These are phyloP conservation scores for Chionodraco myersi DNA, from an alignment of 2,113 vertebrate species.

Conservation along the genomic window DNA sequence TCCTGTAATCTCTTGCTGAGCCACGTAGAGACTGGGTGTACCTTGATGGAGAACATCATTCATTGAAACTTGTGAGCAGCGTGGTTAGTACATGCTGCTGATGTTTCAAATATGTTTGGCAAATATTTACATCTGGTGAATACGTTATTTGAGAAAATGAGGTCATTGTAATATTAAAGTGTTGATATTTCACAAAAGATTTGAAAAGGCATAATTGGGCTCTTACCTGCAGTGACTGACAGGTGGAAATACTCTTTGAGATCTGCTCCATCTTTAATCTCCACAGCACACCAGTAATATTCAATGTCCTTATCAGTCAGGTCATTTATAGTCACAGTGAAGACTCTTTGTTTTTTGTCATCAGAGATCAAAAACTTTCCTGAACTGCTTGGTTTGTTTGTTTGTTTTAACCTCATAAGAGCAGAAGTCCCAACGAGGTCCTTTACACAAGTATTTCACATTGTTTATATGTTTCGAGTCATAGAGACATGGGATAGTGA, in stretches of 20 bases:
- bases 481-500: slow-evolving; percentile 67
- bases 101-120: no score
- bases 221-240: not conserved
- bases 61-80: no score
- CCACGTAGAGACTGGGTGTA: slow-evolving; percentile 10
- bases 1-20: slow-evolving; percentile 8
- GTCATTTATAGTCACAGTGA: slow-evolving; percentile 53
- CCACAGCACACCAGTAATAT: slow-evolving; percentile 58
- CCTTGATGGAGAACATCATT: slow-evolving; percentile 8
- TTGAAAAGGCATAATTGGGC: no score
- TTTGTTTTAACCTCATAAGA: slow-evolving; percentile 16
- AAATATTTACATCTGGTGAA: no score
- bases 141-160: no score
- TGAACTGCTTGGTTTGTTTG: not conserved
- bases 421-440: fast-evolving
- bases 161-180: no score
- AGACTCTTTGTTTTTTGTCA: slow-evolving; percentile 23
- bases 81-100: no score
- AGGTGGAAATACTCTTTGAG: not conserved
- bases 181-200: no score
- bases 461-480: not conserved
- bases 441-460: slow-evolving; percentile 64
- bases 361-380: slow-evolving; percentile 49
- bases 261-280: fast-evolving
- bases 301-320: fast-evolving